These are phyloP conservation scores for Geodia barretti DNA, from an alignment of 37 sponge, comb jelly and placozoan species.

Conservation along the genomic window DNA sequence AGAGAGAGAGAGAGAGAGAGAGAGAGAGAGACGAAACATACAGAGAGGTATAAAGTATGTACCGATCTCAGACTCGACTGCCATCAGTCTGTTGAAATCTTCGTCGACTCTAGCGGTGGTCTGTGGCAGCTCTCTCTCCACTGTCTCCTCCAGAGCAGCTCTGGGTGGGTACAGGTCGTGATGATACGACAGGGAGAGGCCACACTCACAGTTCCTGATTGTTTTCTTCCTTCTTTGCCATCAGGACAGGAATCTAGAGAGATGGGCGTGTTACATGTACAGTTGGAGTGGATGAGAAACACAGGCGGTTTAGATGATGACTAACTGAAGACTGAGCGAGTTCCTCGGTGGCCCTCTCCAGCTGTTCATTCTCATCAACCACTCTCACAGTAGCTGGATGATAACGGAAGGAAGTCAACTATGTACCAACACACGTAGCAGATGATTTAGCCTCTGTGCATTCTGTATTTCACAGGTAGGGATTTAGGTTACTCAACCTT, in stretches of 20 bases:
- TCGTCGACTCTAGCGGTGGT: background rate
- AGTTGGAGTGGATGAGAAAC: no score
- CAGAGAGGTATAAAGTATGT: background rate
- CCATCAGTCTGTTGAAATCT: background rate
- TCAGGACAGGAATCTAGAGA: slow-evolving; percentile 46
- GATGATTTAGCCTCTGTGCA: background rate
- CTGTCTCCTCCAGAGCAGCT: background rate
- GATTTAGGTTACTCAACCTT: no score
- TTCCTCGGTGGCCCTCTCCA: slow-evolving; percentile 20
- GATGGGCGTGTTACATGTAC: no score
- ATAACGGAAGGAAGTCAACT: no score
- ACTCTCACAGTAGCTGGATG: background rate
- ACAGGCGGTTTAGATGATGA: background rate
- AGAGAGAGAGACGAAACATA: background rate
- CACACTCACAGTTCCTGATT: slow-evolving; percentile 25
- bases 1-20: background rate
- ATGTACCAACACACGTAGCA: slow-evolving; percentile 15
- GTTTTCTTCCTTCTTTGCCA: slow-evolving; percentile 16
- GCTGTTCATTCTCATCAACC: background rate
- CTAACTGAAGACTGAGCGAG: slow-evolving; percentile 34
- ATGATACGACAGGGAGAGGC: background rate
- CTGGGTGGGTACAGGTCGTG: background rate
- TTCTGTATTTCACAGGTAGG: no score
- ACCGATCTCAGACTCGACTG: background rate
- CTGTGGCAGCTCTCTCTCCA: background rate